A percentile compares a stretch with the other conserved stretches of the same genome.
Conservation (phyloP, 2,113 vertebrate species). For the Ameiurus melas region DNA sequence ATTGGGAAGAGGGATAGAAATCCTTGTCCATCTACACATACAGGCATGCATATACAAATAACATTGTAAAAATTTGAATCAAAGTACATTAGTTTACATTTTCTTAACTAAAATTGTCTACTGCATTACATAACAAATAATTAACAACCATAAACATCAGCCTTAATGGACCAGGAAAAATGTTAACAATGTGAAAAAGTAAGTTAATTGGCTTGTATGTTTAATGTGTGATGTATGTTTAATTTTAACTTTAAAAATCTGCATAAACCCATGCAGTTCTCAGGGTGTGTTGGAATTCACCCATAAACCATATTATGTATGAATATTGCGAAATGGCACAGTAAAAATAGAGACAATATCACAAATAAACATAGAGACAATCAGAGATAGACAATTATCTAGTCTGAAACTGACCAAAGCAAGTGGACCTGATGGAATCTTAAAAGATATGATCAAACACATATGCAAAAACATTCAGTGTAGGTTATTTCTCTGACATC, state of each 20-base stretch:
- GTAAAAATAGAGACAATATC: too few relatives aligned
- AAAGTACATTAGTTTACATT: background rate
- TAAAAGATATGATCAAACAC: background rate
- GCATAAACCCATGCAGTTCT: background rate
- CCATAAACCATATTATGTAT: background rate
- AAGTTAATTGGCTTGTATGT: too few relatives aligned
- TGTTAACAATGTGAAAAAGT: background rate
- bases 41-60: background rate
- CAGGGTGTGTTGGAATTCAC: background rate
- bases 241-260: background rate
- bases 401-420: background rate
- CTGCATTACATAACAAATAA: background rate
- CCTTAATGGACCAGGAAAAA: background rate
- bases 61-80: background rate
- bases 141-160: background rate
- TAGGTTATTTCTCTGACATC: too few relatives aligned
- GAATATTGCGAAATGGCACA: too few relatives aligned
- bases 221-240: background rate
- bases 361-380: background rate
- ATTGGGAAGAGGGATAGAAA: conserved; percentile 92
- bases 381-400: background rate
- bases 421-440: background rate
- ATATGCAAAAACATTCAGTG: too few relatives aligned
- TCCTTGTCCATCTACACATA: conserved; percentile 89
- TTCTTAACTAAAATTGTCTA: background rate